Percentiles rank a stretch among this genome's conserved stretches.
These are phyloP conservation scores for Drosophila cognata DNA, from an alignment of 2,888 invertebrate species.

Conservation along the genomic window DNA sequence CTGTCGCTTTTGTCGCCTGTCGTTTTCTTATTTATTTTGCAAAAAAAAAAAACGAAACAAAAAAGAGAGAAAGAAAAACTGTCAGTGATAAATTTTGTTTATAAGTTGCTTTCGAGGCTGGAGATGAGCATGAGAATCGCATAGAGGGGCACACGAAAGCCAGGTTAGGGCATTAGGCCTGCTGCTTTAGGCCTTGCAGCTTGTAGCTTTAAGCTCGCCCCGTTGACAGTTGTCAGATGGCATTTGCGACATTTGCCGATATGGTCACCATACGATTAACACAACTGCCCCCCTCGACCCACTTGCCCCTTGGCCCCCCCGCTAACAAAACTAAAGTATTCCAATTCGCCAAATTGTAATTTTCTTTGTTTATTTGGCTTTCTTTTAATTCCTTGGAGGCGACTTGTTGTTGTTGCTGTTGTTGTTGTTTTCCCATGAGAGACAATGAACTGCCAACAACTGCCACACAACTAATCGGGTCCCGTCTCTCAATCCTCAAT, in stretches of 20 bases:
- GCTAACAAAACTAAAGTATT: conserved; percentile 51
- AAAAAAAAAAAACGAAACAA: not conserved
- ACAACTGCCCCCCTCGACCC: not conserved
- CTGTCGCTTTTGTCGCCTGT: conserved; percentile 46
- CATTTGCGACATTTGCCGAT: conserved; percentile 30
- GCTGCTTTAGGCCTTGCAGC: conserved; percentile 23
- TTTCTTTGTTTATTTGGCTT: conserved; percentile 23
- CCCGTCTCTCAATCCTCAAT: conserved; percentile 17
- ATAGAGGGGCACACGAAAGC: conserved; percentile 34
- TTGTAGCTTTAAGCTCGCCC: conserved; percentile 37
- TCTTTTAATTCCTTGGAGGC: conserved; percentile 2
- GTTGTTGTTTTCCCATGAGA: conserved; percentile 38
- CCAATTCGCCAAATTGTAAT: conserved; percentile 55
- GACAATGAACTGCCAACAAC: conserved; percentile 50
- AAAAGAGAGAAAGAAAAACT: conserved; percentile 34
- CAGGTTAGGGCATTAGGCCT: not conserved
- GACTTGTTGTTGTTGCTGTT: conserved; percentile 1
- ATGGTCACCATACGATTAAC: conserved; percentile 46
- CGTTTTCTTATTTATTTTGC: conserved; percentile 51
- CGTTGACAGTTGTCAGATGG: conserved; percentile 53
- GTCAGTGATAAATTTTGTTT: conserved; percentile 66
- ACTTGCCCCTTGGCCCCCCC: not conserved
- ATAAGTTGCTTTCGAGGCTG: conserved; percentile 42
- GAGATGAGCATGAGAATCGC: conserved; percentile 38
- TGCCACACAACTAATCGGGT: conserved; percentile 55